Base-by-base conservation (phyloP, 2,888 invertebrate species). In the Agrotis puta region DNA sequence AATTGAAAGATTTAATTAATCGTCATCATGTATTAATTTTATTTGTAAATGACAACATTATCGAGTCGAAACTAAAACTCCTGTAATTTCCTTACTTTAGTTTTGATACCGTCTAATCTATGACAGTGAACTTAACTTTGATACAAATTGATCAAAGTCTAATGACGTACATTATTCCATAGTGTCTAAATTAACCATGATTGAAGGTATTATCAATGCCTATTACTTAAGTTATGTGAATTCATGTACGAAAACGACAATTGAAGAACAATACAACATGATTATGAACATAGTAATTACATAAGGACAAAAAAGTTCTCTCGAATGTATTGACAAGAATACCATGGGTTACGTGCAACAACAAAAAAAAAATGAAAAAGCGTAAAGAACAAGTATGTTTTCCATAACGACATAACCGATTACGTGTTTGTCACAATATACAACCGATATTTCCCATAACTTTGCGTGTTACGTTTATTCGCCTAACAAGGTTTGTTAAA, bases 381-480 rank as follows among this genome's bases (percentile, higher is more conserved):
- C 9, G 83, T 27, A 9, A 83, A 82, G 78, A 65, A 70, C 39
- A 77, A 70, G 43, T 63, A 58, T 48, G 14, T 82, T 78, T 74
- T 73, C 62, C 51, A 57, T 77, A 84, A 70, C 71, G 64, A 75
- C 79, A 77, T 84, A 79, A 81, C 69, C 62, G 63, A 71, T 81
- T 78, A 82, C 83, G 73, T 81, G 64, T 75, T 74, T 67, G 72
- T 71, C 64, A 79, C 61, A 65, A 72, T 70, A 58, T 80, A 66
- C 64, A 61, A 72, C 68, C 66, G 74, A 71, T 77, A 70, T 84
- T 84, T 85, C 79, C 80, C 85, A 82, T 84, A 77, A 59, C 67
- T 67, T 77, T 72, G 78, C 82, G 75, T 80, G 68, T 70, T 67
- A 73, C 69, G 67, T 64, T 71, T 82, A 79, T 77, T 67, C 64